These are phyloP conservation scores for Allygus modestus DNA, from an alignment of 2,888 invertebrate species.

Conservation along the genomic window DNA sequence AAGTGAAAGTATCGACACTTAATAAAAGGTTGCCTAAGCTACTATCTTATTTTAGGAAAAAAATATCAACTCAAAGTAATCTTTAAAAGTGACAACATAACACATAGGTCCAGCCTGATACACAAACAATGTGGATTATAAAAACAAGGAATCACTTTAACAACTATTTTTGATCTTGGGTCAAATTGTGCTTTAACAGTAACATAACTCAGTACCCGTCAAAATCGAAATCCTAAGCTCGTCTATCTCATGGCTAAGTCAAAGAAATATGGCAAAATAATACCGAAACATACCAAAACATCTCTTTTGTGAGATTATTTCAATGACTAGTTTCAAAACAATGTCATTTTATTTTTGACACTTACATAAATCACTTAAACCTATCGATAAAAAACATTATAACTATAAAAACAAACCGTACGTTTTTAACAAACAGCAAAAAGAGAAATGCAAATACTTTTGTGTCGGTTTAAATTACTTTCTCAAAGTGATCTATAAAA, in stretches of 20 bases:
- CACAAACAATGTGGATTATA: conserved; percentile 7
- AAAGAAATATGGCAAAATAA: conserved; percentile 58
- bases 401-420: conserved; percentile 50
- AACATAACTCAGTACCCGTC: conserved; percentile 21
- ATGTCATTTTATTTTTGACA: conserved; percentile 47
- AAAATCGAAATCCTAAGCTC: conserved; percentile 49
- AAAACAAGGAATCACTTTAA: conserved; percentile 4
- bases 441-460: conserved; percentile 55
- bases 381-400: conserved; percentile 48
- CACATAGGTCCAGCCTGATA: not conserved
- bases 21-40: not conserved
- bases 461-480: conserved; percentile 46
- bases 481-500: conserved; percentile 54
- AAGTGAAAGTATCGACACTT: not conserved
- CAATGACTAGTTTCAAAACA: conserved; percentile 59
- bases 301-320: conserved; percentile 7
- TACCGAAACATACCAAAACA: conserved; percentile 36
- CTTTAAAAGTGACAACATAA: not conserved
- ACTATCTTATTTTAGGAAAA: not conserved
- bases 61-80: not conserved
- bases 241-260: conserved; percentile 47
- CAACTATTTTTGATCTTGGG: conserved; percentile 36
- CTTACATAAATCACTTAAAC: conserved; percentile 27
- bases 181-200: conserved; percentile 25
- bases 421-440: conserved; percentile 47